phyloP scores from a whole-genome alignment of 2,113 vertebrate species.

The Anas platyrhynchos region DNA sequence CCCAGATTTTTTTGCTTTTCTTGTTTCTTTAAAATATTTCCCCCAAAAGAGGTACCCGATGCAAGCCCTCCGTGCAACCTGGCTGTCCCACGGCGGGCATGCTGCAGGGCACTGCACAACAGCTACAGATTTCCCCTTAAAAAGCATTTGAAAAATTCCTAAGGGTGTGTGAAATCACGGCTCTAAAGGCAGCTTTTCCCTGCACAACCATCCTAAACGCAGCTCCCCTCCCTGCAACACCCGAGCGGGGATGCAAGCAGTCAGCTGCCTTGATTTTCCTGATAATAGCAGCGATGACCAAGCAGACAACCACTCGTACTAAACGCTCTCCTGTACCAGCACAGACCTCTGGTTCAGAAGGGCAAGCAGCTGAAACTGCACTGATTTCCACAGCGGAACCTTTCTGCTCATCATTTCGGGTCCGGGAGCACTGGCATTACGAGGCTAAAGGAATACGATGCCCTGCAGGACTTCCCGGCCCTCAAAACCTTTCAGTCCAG shows the following conservation, averaged over 20 bases:
- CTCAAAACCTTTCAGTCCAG: not conserved
- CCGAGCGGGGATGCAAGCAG: not conserved
- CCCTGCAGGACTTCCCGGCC: not conserved
- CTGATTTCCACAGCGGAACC: not conserved
- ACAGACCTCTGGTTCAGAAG: not conserved
- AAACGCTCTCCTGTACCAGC: not conserved
- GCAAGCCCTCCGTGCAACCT: not conserved
- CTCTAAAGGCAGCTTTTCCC: not conserved
- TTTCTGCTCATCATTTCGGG: not conserved
- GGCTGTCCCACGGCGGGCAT: not conserved
- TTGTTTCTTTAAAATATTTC: not conserved
- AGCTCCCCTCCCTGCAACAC: not conserved
- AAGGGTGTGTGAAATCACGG: not conserved
- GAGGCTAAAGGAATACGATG: not conserved
- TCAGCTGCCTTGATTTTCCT: not conserved
- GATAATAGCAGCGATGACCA: not conserved
- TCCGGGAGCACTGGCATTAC: not conserved
- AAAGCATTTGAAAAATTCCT: slow-evolving; percentile 16
- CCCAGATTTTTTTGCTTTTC: not conserved
- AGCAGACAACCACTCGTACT: not conserved
- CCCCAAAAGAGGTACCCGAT: not conserved
- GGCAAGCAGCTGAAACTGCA: slow-evolving; percentile 7
- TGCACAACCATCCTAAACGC: not conserved
- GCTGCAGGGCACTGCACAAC: not conserved
- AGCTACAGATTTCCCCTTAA: not conserved